Evolutionary conservation across 2,113 vertebrate genomes (phyloP).

Genomic region (Psephotus haematonotus): DNA sequence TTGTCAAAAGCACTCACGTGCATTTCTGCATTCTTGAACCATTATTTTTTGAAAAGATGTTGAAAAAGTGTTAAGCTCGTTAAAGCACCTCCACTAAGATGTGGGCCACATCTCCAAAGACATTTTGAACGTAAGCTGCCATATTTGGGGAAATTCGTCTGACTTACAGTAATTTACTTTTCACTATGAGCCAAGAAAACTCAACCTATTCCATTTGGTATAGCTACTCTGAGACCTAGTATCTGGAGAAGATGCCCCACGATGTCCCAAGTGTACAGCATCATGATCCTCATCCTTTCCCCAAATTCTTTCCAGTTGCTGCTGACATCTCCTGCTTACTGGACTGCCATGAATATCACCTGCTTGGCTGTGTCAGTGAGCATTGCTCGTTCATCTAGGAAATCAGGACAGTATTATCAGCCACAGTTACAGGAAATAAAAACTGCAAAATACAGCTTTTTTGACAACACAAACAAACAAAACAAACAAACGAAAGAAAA

Average conservation of each 20-base stretch:
- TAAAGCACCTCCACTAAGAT: background rate
- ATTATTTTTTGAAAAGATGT: background rate
- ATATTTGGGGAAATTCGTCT: background rate
- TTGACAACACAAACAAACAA: background rate
- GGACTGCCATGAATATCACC: background rate
- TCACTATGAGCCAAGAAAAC: background rate
- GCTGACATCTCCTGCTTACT: background rate
- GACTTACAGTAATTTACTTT: background rate
- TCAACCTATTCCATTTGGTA: background rate
- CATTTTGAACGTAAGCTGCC: background rate
- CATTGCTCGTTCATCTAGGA: background rate
- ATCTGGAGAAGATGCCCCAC: background rate
- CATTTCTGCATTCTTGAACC: background rate
- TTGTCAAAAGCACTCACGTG: background rate
- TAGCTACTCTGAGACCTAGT: background rate
- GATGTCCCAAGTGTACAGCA: background rate
- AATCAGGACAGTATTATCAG: background rate
- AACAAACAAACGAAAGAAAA: too few relatives aligned
- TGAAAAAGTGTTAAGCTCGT: background rate
- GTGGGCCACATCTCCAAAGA: background rate
- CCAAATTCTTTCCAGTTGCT: background rate
- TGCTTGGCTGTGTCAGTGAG: background rate
- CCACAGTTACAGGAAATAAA: background rate
- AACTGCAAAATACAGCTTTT: background rate
- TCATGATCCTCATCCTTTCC: background rate